Percentiles rank a stretch among this genome's conserved stretches.
phyloP scores from a whole-genome alignment of 2,888 invertebrate genomes.

The Caenorhabditis sp. region DNA sequence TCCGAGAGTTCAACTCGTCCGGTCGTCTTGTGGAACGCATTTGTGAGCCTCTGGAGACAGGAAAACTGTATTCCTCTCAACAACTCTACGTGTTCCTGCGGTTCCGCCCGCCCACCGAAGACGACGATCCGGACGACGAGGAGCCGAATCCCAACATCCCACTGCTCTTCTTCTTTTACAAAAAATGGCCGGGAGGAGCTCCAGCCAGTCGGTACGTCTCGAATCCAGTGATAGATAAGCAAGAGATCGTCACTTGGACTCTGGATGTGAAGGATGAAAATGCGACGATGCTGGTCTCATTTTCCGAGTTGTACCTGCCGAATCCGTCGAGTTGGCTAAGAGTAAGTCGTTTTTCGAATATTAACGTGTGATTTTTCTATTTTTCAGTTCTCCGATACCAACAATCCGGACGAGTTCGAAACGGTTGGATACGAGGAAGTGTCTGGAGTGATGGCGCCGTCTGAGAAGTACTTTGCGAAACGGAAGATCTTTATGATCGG shows the following conservation, averaged over 20 bases:
- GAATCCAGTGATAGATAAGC: slow-evolving; percentile 24
- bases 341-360: not conserved
- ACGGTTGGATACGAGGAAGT: slow-evolving; percentile 29
- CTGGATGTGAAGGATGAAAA: slow-evolving; percentile 21
- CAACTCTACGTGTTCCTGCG: slow-evolving; percentile 59
- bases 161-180: slow-evolving; percentile 23
- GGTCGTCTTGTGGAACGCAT: slow-evolving; percentile 66
- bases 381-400: slow-evolving; percentile 24
- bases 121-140: slow-evolving; percentile 14
- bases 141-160: not conserved
- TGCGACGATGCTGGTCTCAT: slow-evolving; percentile 40
- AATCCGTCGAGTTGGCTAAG: not conserved
- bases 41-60: slow-evolving; percentile 42
- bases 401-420: slow-evolving; percentile 13
- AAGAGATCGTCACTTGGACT: slow-evolving; percentile 12
- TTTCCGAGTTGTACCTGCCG: slow-evolving; percentile 34
- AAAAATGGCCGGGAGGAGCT: too few relatives aligned
- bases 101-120: slow-evolving; percentile 44
- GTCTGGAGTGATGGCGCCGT: slow-evolving; percentile 13
- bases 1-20: slow-evolving; percentile 66
- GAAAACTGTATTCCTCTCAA: slow-evolving; percentile 27
- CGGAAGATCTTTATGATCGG: slow-evolving; percentile 19
- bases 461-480: slow-evolving; percentile 20
- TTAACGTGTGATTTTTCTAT: not conserved
- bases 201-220: slow-evolving; percentile 8